phyloP scores from a whole-genome alignment of 2,113 vertebrate genomes.

The Macrotus californicus region DNA sequence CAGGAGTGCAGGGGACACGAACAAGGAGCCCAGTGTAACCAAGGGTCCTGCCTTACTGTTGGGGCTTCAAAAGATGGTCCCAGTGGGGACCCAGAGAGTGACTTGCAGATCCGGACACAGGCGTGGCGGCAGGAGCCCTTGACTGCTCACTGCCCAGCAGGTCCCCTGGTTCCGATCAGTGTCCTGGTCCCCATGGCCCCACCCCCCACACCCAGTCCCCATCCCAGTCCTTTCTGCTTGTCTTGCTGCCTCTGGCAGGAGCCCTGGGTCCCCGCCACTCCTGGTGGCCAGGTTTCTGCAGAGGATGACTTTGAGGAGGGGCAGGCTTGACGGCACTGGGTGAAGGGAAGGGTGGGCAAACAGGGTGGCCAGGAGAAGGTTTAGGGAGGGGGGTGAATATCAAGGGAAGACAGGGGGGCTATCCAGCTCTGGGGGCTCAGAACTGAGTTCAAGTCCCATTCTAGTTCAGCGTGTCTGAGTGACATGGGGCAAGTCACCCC shows the following conservation, averaged over 20 bases:
- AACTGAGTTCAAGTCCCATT: neutral
- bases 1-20: accelerated
- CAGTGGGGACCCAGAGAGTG: neutral
- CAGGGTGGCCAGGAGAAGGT: accelerated
- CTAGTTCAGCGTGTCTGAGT: neutral
- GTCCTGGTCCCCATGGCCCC: neutral
- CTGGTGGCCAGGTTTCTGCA: neutral
- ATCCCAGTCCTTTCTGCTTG: accelerated
- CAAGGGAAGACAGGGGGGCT: accelerated
- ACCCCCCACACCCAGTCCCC: too few species aligned
- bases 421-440: neutral
- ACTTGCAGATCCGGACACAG: accelerated
- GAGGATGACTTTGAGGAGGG: neutral
- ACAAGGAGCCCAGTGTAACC: neutral
- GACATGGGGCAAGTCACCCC: neutral
- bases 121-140: neutral
- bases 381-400: neutral
- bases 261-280: accelerated
- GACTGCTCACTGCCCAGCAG: neutral
- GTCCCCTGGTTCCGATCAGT: neutral
- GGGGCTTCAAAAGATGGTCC: neutral
- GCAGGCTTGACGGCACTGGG: neutral
- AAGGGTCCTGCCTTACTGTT: neutral
- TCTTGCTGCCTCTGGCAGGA: neutral
- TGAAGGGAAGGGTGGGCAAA: accelerated